phyloP scores from a whole-genome alignment of 2,797 vertebrate species.

The Ptychobarbus kaznakovi region DNA sequence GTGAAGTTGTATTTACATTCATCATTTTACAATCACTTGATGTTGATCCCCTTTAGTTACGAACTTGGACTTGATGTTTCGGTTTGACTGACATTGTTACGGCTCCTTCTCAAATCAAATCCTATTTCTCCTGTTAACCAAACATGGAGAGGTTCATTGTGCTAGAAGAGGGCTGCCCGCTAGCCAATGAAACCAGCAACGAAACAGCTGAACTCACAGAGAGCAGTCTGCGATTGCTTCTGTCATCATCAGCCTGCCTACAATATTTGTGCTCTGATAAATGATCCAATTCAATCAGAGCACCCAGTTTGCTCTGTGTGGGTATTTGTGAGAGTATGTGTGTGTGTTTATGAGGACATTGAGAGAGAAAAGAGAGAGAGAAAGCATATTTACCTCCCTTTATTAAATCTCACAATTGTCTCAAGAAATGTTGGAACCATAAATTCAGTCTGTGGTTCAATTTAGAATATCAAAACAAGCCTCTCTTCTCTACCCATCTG shows the following conservation, averaged over 20 bases:
- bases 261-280: conserved; percentile 59
- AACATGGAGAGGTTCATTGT: conserved; percentile 44
- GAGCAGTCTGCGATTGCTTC: conserved; percentile 50
- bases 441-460: conserved; percentile 55
- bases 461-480: conserved; percentile 56
- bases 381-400: conserved; percentile 50
- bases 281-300: conserved; percentile 62
- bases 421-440: conserved; percentile 55
- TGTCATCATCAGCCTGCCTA: conserved; percentile 50
- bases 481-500: conserved; percentile 32
- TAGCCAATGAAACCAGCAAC: conserved; percentile 49
- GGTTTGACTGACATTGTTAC: conserved; percentile 46
- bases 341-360: conserved; percentile 40
- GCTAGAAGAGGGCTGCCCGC: conserved; percentile 14
- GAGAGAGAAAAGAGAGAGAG: conserved; percentile 45
- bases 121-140: conserved; percentile 54
- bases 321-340: conserved; percentile 36
- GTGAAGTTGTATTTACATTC: conserved; percentile 37
- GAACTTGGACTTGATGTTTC: conserved; percentile 13
- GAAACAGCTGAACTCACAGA: conserved; percentile 47
- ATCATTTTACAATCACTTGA: conserved; percentile 14
- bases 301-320: conserved; percentile 50
- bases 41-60: conserved; percentile 28
- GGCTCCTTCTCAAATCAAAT: conserved; percentile 53
- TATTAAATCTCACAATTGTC: conserved; percentile 60